Evolutionary conservation across 2,797 vertebrate species (phyloP), one percentile per base, ranked within the genome.

Genomic region (Anas flavirostris): DNA sequence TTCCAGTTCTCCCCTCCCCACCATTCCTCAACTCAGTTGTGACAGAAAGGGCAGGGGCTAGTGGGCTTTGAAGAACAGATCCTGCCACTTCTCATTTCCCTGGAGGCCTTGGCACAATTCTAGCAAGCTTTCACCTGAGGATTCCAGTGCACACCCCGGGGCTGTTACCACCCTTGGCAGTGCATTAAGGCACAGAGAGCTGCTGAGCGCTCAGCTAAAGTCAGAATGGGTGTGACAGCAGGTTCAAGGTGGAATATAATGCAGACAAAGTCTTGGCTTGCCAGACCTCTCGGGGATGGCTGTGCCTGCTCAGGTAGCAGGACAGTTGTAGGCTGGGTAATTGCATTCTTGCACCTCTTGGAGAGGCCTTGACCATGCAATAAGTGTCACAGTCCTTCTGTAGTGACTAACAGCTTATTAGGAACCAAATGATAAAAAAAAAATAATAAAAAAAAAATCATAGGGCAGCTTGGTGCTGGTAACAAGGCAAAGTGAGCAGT

Each of bases 281-380:
- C 41, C 50, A 70, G 25, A 18, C 29, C 33, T 67, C 50, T 44
- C 44, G 50, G 58, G 46, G 74, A 35, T 10, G 8, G 31, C 46
- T 62, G 5, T 5, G 3, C 41, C 55, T 60, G 41, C 31, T 64
- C 2, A 8, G 39, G 70, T 25, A 18, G 0, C 6, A 15, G 19
- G 28, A 23, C 16, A 82, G 39, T n/a, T 28, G 5, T 16, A 74
- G 14, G 16, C 29, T 52, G 33, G 4, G 9, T 21, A 77, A 33
- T 28, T 66, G 15, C 39, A 12, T 78, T 50, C 55, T 56, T 41
- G 26, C 16, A 33, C 28, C 25, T 78, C 23, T 72, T 77, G 11
- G 55, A 89, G 43, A 88, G 31, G 17, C 7, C 9, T 74, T 59
- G 16, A 35, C 11, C 2, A 2, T 44, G 12, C 35, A 13, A 0